Conservation (phyloP, 2,113 vertebrate species). For the Proteles cristata region DNA sequence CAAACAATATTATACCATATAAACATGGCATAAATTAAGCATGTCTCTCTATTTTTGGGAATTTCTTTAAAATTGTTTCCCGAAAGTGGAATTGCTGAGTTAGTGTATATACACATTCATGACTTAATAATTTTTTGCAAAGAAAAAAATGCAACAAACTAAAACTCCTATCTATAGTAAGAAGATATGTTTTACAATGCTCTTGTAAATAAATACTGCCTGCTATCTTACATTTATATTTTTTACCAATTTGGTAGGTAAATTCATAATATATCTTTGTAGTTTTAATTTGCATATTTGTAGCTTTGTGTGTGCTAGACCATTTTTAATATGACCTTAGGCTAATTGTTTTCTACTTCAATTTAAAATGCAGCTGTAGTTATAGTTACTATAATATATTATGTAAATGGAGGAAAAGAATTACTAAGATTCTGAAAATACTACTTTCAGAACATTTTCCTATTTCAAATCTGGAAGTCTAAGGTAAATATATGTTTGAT, state of each 20-base stretch:
- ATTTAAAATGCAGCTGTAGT: neutral
- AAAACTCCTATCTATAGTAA: neutral
- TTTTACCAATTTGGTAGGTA: neutral
- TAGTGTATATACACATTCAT: neutral
- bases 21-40: neutral
- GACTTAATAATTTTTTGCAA: neutral
- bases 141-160: neutral
- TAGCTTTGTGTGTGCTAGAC: neutral
- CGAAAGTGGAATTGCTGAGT: neutral
- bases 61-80: neutral
- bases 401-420: neutral
- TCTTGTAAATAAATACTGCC: neutral
- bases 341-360: neutral
- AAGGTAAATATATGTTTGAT: neutral
- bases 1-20: neutral
- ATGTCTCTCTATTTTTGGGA: neutral
- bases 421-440: neutral
- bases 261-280: neutral
- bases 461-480: neutral
- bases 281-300: constrained; percentile 22
- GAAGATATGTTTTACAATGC: neutral
- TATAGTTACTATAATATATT: neutral
- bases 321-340: neutral
- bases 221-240: neutral
- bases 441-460: neutral